A percentile compares a stretch with the other conserved stretches of the same genome.
phyloP scores from a whole-genome alignment of 2,797 vertebrate genomes.

The Brachyrhaphis roseni region DNA sequence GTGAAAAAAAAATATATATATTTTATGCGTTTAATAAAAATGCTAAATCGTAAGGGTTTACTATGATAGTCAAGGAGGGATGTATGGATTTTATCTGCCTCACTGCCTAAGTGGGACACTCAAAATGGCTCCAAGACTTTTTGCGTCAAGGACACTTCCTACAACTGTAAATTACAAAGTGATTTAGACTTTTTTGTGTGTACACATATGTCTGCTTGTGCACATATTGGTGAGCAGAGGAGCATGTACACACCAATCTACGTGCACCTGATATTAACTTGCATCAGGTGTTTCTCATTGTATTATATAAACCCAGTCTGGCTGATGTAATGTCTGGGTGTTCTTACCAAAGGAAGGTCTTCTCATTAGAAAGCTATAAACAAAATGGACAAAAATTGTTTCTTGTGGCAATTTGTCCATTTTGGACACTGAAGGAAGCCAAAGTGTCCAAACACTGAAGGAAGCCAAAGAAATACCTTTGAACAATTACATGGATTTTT shows the following conservation, averaged over 20 bases:
- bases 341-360: slow-evolving; percentile 13
- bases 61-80: slow-evolving; percentile 48
- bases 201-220: slow-evolving; percentile 6
- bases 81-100: slow-evolving; percentile 75
- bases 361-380: slow-evolving; percentile 5
- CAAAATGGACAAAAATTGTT: slow-evolving; percentile 4
- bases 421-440: slow-evolving; percentile 5
- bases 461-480: neutral
- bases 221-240: neutral
- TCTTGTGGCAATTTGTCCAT: neutral
- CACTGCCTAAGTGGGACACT: slow-evolving; percentile 79
- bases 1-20: neutral
- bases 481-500: slow-evolving; percentile 35
- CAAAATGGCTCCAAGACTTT: slow-evolving; percentile 65
- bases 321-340: slow-evolving; percentile 29
- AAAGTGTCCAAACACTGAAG: slow-evolving; percentile 18
- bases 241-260: slow-evolving; percentile 29
- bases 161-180: slow-evolving; percentile 50
- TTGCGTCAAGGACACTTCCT: slow-evolving; percentile 60
- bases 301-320: slow-evolving; percentile 20
- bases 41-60: neutral
- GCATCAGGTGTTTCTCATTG: slow-evolving; percentile 42
- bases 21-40: neutral
- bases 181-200: neutral
- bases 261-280: slow-evolving; percentile 43